Percentiles rank a stretch among this genome's conserved stretches.
phyloP scores from a whole-genome alignment of 2,888 invertebrate species.

The Euspilapteryx auroguttella region DNA sequence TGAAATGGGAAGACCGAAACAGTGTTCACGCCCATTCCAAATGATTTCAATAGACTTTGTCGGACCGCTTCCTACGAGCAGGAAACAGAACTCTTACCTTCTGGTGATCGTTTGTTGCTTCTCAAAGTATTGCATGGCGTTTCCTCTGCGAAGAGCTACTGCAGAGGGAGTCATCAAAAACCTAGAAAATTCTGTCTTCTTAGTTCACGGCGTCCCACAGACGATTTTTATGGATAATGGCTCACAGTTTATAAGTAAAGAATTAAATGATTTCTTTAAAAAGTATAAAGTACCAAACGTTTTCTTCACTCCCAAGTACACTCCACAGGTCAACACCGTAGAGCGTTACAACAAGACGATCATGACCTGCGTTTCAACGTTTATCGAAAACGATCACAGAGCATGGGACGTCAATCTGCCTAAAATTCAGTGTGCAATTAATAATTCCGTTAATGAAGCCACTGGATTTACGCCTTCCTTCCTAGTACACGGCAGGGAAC shows the following conservation, averaged over 20 bases:
- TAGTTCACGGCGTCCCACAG: constrained; percentile 3
- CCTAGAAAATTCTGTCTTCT: constrained; percentile 2
- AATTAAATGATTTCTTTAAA: too few species aligned
- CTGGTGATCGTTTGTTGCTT: constrained; percentile 11
- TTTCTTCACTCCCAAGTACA: too few species aligned
- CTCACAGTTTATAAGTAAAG: constrained; percentile 2
- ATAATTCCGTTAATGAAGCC: constrained; percentile 5
- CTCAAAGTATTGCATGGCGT: constrained; percentile 10
- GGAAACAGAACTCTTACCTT: constrained; percentile 8
- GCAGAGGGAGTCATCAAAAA: constrained; percentile 1
- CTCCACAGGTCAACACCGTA: too few species aligned
- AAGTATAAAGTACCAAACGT: too few species aligned
- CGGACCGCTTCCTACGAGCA: constrained; percentile 9
- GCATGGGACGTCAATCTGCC: constrained; percentile 2
- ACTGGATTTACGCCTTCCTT: constrained; percentile 4
- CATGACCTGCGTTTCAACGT: constrained; percentile 2
- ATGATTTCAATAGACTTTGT: constrained; percentile 10
- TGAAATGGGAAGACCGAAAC: constrained; percentile 11
- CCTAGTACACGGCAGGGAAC: constrained; percentile 4
- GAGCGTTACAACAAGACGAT: too few species aligned
- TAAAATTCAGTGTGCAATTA: constrained; percentile 5
- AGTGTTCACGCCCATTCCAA: constrained; percentile 11
- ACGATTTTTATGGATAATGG: constrained; percentile 3
- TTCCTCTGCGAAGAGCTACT: constrained; percentile 10
- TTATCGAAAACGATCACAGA: constrained; percentile 3